phyloP scores from a whole-genome alignment of 2,888 invertebrate species.

The Fissipunctia ypsillon region DNA sequence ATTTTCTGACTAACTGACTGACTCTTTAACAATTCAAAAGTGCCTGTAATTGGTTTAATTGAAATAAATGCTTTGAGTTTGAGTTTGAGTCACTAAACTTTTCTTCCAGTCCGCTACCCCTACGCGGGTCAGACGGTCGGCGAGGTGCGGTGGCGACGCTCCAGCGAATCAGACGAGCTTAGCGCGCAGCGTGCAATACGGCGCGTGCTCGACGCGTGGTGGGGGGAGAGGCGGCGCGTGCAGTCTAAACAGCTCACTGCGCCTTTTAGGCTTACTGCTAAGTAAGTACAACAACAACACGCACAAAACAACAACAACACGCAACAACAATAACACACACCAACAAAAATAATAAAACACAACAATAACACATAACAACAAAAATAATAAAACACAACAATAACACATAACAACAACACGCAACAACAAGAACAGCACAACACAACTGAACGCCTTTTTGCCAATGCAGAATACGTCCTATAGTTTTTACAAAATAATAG shows the following conservation, averaged over 20 bases:
- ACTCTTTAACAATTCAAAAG: too few relatives aligned
- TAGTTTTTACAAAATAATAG: background rate
- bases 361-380: background rate
- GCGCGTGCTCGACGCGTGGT: constrained; percentile 86
- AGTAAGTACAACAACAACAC: constrained; percentile 62
- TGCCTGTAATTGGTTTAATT: too few relatives aligned
- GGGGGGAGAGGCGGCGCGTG: constrained; percentile 83
- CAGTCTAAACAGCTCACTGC: constrained; percentile 75
- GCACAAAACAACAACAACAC: background rate
- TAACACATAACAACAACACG: too few relatives aligned
- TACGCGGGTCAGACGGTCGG: constrained; percentile 87
- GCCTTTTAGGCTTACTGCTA: constrained; percentile 79
- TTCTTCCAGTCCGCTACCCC: constrained; percentile 80
- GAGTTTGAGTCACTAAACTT: background rate
- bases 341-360: too few relatives aligned
- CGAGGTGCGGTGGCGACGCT: constrained; percentile 82
- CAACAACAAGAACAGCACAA: background rate
- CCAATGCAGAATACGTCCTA: background rate
- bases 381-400: too few relatives aligned
- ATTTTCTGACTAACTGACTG: too few relatives aligned
- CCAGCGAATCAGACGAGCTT: constrained; percentile 73
- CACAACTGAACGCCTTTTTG: background rate
- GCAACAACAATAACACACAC: background rate
- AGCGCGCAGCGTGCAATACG: constrained; percentile 78
- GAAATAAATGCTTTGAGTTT: too few relatives aligned